A percentile compares a stretch with the other conserved stretches of the same genome.
phyloP scores from a whole-genome alignment of 2,113 vertebrate species.

The Leuciscus idus region DNA sequence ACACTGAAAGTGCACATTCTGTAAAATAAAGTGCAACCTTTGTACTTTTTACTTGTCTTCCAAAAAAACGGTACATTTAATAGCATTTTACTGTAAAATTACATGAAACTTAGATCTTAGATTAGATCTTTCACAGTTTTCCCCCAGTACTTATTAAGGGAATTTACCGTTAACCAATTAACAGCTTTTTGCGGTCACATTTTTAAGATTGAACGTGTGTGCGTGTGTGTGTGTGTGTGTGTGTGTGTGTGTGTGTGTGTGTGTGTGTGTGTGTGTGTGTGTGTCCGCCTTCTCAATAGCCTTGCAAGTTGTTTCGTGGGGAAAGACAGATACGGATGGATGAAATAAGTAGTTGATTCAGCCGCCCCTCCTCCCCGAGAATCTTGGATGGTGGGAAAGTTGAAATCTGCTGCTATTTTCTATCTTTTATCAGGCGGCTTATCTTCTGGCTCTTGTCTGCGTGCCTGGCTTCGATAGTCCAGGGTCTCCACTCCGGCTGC shows the following conservation, averaged over 20 bases:
- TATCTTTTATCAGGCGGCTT: slow-evolving; percentile 87
- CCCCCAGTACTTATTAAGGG: too few species aligned
- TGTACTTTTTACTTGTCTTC: too few species aligned
- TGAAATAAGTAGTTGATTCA: slow-evolving; percentile 62
- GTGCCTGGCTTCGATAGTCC: slow-evolving; percentile 82
- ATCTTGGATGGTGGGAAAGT: slow-evolving; percentile 90
- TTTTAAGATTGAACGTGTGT: background rate
- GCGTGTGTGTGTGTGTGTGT: too few species aligned
- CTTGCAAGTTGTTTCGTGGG: slow-evolving; percentile 40
- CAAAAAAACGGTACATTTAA: too few species aligned
- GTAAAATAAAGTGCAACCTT: too few species aligned
- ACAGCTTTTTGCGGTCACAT: too few species aligned
- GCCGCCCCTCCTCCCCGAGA: slow-evolving; percentile 56
- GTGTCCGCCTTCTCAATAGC: slow-evolving; percentile 47
- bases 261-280: background rate
- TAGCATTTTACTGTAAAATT: too few species aligned
- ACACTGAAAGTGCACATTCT: too few species aligned
- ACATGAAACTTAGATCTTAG: too few species aligned
- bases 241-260: too few species aligned
- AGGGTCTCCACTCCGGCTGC: slow-evolving; percentile 75
- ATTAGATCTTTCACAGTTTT: too few species aligned
- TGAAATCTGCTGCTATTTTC: slow-evolving; percentile 97
- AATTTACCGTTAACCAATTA: too few species aligned
- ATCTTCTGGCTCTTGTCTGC: slow-evolving; percentile 87
- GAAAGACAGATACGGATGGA: slow-evolving; percentile 59